Evolutionary conservation across 2,113 vertebrate genomes (phyloP), one percentile per base, ranked within the genome.

Genomic region (Prionailurus viverrinus): DNA sequence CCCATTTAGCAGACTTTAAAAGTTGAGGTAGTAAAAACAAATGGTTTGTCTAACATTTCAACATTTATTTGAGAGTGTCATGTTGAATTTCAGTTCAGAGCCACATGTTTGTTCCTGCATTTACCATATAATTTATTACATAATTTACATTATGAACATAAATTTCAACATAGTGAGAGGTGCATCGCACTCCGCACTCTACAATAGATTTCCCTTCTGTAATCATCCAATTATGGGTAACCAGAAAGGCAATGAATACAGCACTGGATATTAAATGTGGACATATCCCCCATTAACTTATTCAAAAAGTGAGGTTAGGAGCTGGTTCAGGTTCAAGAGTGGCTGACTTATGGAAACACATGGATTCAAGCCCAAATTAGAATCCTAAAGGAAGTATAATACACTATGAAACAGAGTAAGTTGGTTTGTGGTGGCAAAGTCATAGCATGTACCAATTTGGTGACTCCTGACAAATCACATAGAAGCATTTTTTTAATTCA

Each of bases 241-340:
- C 76, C 97, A 97, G 71, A 95, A 98, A 96, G 95, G 31, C 48
- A 90, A 0, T 93, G 51, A 90, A 84, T 71, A 25, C 1, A 68
- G 8, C 31, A 74, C 2, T 55, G 41, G 10, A 92, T 97, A 96
- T 83, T 95, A 97, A 88, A 94, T 97, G 48, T 93, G 95, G 91
- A 92, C 91, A 85, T 87, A 98, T 98, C 71, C 96, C 58, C 53
- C 87, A 97, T 98, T 98, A 82, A 96, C 87, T 97, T 84, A 89
- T 96, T 98, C 91, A 96, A 80, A 97, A 98, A 97, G 74, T 97
- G 69, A 90, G 98, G 97, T 96, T 96, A 98, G 79, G 96, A 96
- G 41, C 97, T 98, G 98, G 97, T 96, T 97, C 39, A 95, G 61
- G 78, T 96, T 98, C 97, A 98, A 96, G 94, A 98, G 89, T 94